Conservation (phyloP, 2,113 vertebrate species). For the Petrocephalus zakoni region DNA sequence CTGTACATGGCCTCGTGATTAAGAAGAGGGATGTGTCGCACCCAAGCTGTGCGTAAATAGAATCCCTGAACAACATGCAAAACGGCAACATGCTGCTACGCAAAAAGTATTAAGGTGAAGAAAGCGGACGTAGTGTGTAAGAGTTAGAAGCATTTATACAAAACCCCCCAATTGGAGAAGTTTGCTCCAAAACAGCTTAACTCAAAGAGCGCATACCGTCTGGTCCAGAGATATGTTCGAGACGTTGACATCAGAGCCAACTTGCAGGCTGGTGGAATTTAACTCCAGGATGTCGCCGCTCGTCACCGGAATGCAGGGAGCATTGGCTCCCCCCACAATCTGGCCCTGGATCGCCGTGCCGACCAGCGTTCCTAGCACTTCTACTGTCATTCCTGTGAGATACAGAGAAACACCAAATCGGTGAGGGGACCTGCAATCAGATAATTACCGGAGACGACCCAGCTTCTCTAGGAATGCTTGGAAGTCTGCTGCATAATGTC, state of each 20-base stretch:
- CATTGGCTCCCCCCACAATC: slow-evolving; percentile 73
- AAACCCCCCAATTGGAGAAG: background rate
- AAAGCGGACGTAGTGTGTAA: background rate
- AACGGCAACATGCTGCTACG: background rate
- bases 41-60: background rate
- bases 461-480: background rate
- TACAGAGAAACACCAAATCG: slow-evolving; percentile 9
- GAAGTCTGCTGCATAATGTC: background rate
- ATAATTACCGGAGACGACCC: background rate
- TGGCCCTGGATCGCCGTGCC: slow-evolving; percentile 91
- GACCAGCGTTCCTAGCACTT: slow-evolving; percentile 82
- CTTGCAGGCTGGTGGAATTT: slow-evolving; percentile 29
- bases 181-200: background rate
- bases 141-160: background rate
- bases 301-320: slow-evolving; percentile 58
- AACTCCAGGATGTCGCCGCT: slow-evolving; percentile 21
- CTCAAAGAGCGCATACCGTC: slow-evolving; percentile 58
- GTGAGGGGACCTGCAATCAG: background rate
- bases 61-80: background rate
- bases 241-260: slow-evolving; percentile 50
- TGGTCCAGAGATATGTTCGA: slow-evolving; percentile 54
- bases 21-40: background rate
- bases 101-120: background rate
- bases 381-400: slow-evolving; percentile 84
- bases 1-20: background rate